A percentile compares a stretch with the other conserved stretches of the same genome.
These are phyloP conservation scores for Tetragnatha versicolor DNA, from an alignment of 1,140 invertebrate genomes.

Conservation along the genomic window DNA sequence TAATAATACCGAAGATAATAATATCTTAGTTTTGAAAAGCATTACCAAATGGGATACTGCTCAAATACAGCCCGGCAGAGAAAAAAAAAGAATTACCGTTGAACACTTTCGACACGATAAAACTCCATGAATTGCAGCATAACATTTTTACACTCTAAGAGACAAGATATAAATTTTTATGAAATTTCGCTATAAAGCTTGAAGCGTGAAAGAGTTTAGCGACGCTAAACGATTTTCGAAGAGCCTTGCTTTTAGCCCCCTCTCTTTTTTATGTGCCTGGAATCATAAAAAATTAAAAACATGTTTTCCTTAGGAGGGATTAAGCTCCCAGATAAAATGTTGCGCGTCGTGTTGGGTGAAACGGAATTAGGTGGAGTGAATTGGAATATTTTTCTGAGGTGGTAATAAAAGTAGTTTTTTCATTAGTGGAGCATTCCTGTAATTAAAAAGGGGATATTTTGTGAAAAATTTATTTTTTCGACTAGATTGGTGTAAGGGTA, in stretches of 20 bases:
- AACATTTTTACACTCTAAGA: slow-evolving; percentile 22
- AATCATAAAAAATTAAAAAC: no score
- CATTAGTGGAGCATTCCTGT: no score
- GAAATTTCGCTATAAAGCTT: slow-evolving; percentile 26
- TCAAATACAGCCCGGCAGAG: background rate
- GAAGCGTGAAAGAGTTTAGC: background rate
- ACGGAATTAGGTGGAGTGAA: no score
- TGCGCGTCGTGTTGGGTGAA: no score
- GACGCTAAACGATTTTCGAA: background rate
- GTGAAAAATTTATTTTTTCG: no score
- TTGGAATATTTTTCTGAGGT: no score
- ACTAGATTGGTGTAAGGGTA: no score
- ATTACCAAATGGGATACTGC: background rate
- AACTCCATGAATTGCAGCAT: slow-evolving; percentile 11
- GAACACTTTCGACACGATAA: slow-evolving; percentile 17
- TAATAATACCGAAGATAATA: slow-evolving; percentile 20
- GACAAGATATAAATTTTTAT: slow-evolving; percentile 33
- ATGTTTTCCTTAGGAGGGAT: no score
- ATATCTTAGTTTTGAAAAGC: background rate
- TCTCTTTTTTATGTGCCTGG: no score
- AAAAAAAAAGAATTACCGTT: background rate
- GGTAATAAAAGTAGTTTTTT: no score
- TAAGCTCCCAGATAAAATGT: no score
- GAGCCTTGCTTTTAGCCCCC: background rate
- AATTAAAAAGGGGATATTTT: no score